These are phyloP conservation scores for Heliconius sara DNA, from an alignment of 2,888 invertebrate genomes.

Conservation along the genomic window DNA sequence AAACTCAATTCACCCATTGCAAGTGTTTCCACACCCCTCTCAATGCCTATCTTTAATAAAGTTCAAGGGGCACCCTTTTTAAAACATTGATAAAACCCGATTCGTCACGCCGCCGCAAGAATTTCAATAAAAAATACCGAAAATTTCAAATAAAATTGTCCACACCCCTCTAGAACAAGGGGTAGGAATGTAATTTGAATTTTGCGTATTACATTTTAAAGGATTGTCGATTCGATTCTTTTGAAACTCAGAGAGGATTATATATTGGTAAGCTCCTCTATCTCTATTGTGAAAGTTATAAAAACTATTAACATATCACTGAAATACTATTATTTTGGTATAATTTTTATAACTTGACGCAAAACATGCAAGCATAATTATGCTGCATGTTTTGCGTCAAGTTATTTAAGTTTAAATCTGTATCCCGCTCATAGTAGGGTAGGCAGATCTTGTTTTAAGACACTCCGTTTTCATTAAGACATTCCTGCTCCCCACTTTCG, in stretches of 20 bases:
- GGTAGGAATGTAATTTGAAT: conserved; percentile 27
- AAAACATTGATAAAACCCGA: conserved; percentile 59
- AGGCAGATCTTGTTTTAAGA: neutral
- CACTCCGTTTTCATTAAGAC: neutral
- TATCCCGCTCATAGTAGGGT: neutral
- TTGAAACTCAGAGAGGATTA: neutral
- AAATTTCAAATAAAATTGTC: conserved; percentile 32
- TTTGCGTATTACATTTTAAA: neutral
- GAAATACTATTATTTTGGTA: too few species aligned
- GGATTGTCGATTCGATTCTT: neutral
- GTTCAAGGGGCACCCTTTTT: conserved; percentile 24
- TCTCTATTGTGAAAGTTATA: neutral
- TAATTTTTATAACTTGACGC: too few species aligned
- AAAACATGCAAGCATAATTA: too few species aligned
- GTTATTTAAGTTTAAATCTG: neutral
- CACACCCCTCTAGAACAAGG: conserved; percentile 28
- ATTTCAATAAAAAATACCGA: conserved; percentile 69
- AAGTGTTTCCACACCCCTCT: neutral
- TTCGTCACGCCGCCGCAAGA: conserved; percentile 72
- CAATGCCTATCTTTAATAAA: conserved; percentile 28
- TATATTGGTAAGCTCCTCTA: neutral
- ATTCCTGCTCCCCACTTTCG: neutral
- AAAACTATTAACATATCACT: neutral
- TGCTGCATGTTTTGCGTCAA: too few species aligned
- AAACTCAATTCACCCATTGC: neutral